Evolutionary conservation across 2,888 invertebrate genomes (phyloP).

Genomic region (Tachina grossa): DNA sequence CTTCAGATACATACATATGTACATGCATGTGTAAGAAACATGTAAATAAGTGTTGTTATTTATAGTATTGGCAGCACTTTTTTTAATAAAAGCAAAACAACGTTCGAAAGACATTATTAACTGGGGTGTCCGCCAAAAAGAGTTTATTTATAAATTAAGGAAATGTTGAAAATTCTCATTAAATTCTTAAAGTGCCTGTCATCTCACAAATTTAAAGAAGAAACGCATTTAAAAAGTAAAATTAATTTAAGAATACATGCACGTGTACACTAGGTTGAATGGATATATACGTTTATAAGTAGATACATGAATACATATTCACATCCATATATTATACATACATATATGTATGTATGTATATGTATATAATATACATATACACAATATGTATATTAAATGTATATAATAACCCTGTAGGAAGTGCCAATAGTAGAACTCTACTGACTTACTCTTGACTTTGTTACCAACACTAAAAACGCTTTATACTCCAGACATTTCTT

Average conservation of each 20-base stretch:
- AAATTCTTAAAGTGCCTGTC: neutral
- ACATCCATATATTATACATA: neutral
- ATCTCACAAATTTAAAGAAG: neutral
- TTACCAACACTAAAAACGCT: too few relatives aligned
- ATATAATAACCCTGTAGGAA: too few relatives aligned
- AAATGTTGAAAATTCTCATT: neutral
- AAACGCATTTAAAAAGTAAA: neutral
- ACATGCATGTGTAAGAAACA: neutral
- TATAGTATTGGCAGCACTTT: conserved; percentile 29
- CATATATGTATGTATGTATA: neutral
- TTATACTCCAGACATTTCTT: too few relatives aligned
- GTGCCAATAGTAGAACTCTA: too few relatives aligned
- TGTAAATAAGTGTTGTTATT: conserved; percentile 3
- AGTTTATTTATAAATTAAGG: conserved; percentile 25
- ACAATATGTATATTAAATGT: neutral
- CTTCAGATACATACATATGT: neutral
- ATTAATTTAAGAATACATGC: too few relatives aligned
- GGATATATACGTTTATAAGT: too few relatives aligned
- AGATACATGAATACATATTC: neutral
- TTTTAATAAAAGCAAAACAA: neutral
- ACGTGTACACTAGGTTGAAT: too few relatives aligned
- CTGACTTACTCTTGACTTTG: too few relatives aligned
- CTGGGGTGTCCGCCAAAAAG: neutral
- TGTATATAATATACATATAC: too few relatives aligned
- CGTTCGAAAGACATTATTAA: neutral